These are phyloP conservation scores for Eustalomyia histrio DNA, from an alignment of 2,888 invertebrate genomes.

Conservation along the genomic window DNA sequence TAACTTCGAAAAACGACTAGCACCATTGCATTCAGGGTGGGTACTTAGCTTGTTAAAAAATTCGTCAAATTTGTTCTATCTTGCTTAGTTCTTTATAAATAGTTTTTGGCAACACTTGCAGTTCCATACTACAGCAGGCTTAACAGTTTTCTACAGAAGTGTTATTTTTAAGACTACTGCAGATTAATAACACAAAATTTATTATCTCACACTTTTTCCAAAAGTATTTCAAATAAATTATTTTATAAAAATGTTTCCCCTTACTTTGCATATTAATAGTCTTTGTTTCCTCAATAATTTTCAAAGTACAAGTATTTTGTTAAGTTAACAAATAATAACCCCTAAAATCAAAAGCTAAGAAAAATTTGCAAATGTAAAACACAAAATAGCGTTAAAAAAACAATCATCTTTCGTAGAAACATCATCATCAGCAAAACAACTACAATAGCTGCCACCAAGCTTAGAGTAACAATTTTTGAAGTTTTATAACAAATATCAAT, in stretches of 20 bases:
- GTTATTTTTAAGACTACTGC: too few species aligned
- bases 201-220: slow-evolving; percentile 20
- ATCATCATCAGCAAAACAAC: slow-evolving; percentile 22
- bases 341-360: not conserved
- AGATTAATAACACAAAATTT: not conserved
- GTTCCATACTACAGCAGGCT: too few species aligned
- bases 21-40: too few species aligned
- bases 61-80: too few species aligned
- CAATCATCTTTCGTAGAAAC: slow-evolving; percentile 32
- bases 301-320: slow-evolving; percentile 31
- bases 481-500: slow-evolving; percentile 28
- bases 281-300: slow-evolving; percentile 43
- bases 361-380: slow-evolving; percentile 2
- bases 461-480: slow-evolving; percentile 50
- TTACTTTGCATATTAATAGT: slow-evolving; percentile 19
- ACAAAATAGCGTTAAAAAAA: not conserved
- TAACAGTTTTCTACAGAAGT: too few species aligned
- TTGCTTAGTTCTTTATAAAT: too few species aligned
- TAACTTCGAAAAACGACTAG: too few species aligned
- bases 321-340: slow-evolving; percentile 22
- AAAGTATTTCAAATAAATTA: slow-evolving; percentile 26
- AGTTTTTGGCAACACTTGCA: too few species aligned
- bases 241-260: slow-evolving; percentile 18
- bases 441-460: slow-evolving; percentile 41
- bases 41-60: too few species aligned